A percentile compares a stretch with the other conserved stretches of the same genome.
These are phyloP conservation scores for Notechis scutatus DNA, from an alignment of 2,113 vertebrate genomes.

Conservation along the genomic window DNA sequence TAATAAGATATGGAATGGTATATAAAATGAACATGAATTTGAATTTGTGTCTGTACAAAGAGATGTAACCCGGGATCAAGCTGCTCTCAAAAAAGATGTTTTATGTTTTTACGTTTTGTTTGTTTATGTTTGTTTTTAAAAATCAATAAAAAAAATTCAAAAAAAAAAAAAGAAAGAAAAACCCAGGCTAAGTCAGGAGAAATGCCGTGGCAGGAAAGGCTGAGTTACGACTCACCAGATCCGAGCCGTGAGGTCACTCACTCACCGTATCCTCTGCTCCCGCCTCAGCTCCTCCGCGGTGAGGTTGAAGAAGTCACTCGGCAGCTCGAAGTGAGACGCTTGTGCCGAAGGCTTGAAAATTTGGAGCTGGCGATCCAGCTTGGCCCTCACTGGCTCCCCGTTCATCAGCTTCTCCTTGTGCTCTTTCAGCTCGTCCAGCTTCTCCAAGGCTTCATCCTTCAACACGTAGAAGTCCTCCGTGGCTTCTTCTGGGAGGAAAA, in stretches of 20 bases:
- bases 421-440: conserved; percentile 72
- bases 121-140: too few relatives aligned
- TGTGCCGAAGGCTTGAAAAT: conserved; percentile 76
- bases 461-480: conserved; percentile 85
- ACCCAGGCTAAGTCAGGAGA: too few relatives aligned
- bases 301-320: conserved; percentile 87
- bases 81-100: too few relatives aligned
- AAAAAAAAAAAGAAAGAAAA: too few relatives aligned
- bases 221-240: too few relatives aligned
- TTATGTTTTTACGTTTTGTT: too few relatives aligned
- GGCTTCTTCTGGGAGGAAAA: conserved; percentile 60
- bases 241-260: rapidly evolving
- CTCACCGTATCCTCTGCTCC: conserved; percentile 82
- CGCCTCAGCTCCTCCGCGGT: conserved; percentile 80
- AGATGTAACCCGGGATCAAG: too few relatives aligned
- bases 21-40: too few relatives aligned
- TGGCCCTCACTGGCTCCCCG: conserved; percentile 79
- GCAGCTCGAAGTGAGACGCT: conserved; percentile 84
- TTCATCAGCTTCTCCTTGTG: conserved; percentile 76
- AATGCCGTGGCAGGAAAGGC: too few relatives aligned
- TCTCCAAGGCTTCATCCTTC: conserved; percentile 65
- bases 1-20: too few relatives aligned
- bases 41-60: too few relatives aligned
- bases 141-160: too few relatives aligned
- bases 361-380: conserved; percentile 77